Evolutionary conservation across 2,888 invertebrate genomes (phyloP).

Genomic region (Parnassius orleans): DNA sequence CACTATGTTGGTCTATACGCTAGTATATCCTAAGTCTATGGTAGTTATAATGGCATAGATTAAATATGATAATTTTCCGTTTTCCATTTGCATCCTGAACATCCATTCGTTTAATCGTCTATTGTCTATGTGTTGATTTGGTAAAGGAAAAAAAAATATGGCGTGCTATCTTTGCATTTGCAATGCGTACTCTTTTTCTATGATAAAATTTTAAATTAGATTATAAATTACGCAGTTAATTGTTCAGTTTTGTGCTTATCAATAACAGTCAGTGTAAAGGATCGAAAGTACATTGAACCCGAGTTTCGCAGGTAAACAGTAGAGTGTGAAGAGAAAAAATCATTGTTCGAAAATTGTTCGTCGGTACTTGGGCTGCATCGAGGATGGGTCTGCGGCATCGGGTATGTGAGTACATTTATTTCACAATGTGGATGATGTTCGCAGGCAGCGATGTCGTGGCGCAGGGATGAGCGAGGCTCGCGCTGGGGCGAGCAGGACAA

Average conservation of each 20-base stretch:
- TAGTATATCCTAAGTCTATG: too few relatives aligned
- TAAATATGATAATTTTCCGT: too few relatives aligned
- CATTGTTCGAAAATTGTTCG: slow-evolving; percentile 34
- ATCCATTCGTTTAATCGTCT: too few relatives aligned
- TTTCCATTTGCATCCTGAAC: too few relatives aligned
- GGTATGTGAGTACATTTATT: slow-evolving; percentile 57
- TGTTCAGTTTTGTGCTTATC: not conserved
- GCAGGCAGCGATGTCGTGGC: slow-evolving; percentile 74
- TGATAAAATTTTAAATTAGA: slow-evolving; percentile 30
- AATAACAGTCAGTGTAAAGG: slow-evolving; percentile 10
- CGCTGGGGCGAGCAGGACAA: slow-evolving; percentile 55
- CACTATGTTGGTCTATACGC: too few relatives aligned
- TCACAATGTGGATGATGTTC: slow-evolving; percentile 65
- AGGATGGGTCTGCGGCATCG: slow-evolving; percentile 37
- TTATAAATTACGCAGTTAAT: not conserved
- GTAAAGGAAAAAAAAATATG: slow-evolving; percentile 13
- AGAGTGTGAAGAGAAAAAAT: slow-evolving; percentile 47
- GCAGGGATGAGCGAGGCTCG: slow-evolving; percentile 60
- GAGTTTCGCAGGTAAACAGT: slow-evolving; percentile 57
- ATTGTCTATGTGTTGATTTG: slow-evolving; percentile 3
- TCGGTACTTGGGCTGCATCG: slow-evolving; percentile 23
- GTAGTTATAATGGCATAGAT: too few relatives aligned
- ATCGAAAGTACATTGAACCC: slow-evolving; percentile 17
- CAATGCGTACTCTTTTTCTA: not conserved
- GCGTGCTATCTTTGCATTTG: slow-evolving; percentile 3